Base-by-base conservation (phyloP, 2,113 vertebrate genomes). In the Oreochromis aureus region DNA sequence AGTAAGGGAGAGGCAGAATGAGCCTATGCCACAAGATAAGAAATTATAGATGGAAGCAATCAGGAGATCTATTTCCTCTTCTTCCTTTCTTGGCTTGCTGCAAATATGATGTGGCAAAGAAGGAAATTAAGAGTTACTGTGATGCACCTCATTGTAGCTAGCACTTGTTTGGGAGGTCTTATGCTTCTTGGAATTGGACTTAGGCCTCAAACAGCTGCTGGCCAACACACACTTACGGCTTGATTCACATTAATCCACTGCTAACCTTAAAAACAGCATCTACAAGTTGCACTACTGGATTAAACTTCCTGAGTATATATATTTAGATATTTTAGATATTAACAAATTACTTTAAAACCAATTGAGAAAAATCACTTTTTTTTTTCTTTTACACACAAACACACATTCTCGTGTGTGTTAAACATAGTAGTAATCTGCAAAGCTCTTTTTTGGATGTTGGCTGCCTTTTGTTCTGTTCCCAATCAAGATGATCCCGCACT, bases 11-110 rank as follows among this genome's bases (percentile, higher is more conserved):
- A 88, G 63, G 88, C 76, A 89, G 87, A 80, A 78, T 83, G 80
- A 87, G 58, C 19, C 11, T 56, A 85, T 84, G 63, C 81, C n/a
- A 89, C 54, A 59, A 94, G 91, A 95, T 95, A 93, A 94, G 93
- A 94, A 95, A 94, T 96, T 91, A 95, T 86, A 91, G 91, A 95
- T 93, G 93, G 92, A 94, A 95, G 94, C 93, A 94, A 95, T 95
- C 91, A 86, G 82, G 53, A 86, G 85, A 94, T 93, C 93, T 87
- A 88, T 91, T 90, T 87, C 93, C 89, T 92, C 82, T 80, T 51
- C 83, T 88, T 63, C 85, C 58, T 63, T 90, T 76, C 87, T 89
- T 84, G 84, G 83, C 76, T 86, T 79, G 44, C 88, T 87, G 84
- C 91, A 95, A 94, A 92, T 90, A 92, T 93, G 84, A 93, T 94